Evolutionary conservation across 2,797 vertebrate genomes (phyloP), one percentile per base, ranked within the genome.

Genomic region (Halcyon leucocephala): DNA sequence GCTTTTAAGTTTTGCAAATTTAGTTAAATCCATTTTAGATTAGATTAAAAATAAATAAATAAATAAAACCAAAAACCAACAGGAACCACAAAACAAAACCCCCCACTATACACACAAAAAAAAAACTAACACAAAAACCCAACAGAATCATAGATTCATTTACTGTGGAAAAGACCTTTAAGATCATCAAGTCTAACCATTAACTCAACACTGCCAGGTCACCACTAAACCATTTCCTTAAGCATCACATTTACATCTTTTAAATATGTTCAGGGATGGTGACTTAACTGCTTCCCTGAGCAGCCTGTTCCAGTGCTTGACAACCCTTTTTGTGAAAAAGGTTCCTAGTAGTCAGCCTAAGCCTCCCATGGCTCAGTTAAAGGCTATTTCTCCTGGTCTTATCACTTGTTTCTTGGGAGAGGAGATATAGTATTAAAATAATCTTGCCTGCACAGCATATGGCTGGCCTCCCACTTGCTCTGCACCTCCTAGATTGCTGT

Each of bases 141-240:
- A 46, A 46, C 7, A 35, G 14, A 58, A 35, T 58, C 33, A 58
- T 25, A 13, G 6, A 57, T 46, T 52, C n/a, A 35, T 48, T 57
- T n/a, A 22, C 5, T 12, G 21, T 81, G 17, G 48, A 57, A 62
- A 62, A 82, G 13, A 20, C 4, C 18, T 62, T 39, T 51, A 21
- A 51, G 4, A n/a, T 29, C 21, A 67, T 41, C 0, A 0, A 78
- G n/a, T 55, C 14, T 29, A 46, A 10, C 9, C 7, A 7, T n/a
- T 8, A 35, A 41, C 17, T 44, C 42, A 44, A 9, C 44, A 46
- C 20, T 21, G 44, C 44, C 44, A 46, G 44, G 44, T 46, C 44
- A 44, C 17, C 18, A 10, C 42, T 44, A 19, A 44, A 44, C 19
- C 19, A 44, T 44, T 44, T 44, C 42, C 18, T 19, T 44, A 44